These are phyloP conservation scores for Pongo pygmaeus DNA, from an alignment of 2,113 vertebrate species.

Conservation along the genomic window DNA sequence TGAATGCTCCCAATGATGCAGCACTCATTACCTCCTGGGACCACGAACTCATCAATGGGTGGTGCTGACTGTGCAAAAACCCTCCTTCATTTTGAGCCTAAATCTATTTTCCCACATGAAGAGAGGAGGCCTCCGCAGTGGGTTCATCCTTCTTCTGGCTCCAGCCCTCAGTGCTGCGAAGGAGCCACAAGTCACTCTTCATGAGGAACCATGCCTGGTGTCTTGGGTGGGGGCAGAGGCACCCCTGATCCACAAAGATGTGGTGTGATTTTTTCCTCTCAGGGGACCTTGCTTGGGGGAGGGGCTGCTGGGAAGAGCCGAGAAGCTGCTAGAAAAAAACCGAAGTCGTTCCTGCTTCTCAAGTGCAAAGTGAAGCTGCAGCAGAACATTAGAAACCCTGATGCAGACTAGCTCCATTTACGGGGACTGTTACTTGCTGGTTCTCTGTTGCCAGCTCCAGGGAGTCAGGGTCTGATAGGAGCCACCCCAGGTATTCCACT, in stretches of 20 bases:
- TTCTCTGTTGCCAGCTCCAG: background rate
- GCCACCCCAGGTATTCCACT: background rate
- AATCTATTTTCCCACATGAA: background rate
- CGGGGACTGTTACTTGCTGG: accelerated
- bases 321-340: background rate
- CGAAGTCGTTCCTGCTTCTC: background rate
- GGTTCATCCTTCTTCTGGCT: background rate
- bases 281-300: background rate
- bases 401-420: background rate
- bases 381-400: background rate
- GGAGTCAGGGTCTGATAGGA: accelerated
- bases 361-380: background rate
- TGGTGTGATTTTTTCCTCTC: background rate
- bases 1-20: background rate
- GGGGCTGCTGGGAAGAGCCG: accelerated
- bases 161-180: background rate
- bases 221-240: background rate
- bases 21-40: background rate
- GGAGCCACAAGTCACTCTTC: background rate
- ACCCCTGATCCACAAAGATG: background rate
- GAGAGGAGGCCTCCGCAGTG: background rate
- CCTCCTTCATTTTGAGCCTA: background rate
- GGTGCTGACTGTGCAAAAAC: background rate
- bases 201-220: background rate
- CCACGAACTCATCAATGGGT: accelerated